These are phyloP conservation scores for Euphydryas editha DNA, from an alignment of 2,888 invertebrate species.

Conservation along the genomic window DNA sequence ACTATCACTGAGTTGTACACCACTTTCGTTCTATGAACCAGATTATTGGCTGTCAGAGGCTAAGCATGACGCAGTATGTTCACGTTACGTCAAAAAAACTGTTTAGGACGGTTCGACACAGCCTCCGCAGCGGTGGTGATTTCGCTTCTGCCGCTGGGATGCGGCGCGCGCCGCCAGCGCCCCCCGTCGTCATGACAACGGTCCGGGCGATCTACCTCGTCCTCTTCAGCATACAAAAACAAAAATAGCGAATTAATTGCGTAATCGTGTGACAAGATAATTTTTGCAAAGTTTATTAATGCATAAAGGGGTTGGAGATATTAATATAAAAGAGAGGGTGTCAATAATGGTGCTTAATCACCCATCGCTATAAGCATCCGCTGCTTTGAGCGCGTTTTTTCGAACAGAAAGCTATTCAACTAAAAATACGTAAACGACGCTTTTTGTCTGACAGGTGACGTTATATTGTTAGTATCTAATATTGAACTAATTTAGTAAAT, in stretches of 20 bases:
- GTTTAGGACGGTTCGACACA: conserved; percentile 62
- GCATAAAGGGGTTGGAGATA: conserved; percentile 55
- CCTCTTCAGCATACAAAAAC: conserved; percentile 73
- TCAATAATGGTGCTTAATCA: not conserved
- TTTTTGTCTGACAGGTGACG: too few relatives aligned
- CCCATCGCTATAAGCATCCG: not conserved
- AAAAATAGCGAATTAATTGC: conserved; percentile 82
- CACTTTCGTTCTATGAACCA: conserved; percentile 51
- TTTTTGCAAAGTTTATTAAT: conserved; percentile 51
- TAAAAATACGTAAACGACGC: too few relatives aligned
- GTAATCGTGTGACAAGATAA: conserved; percentile 73
- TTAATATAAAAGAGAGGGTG: conserved; percentile 8
- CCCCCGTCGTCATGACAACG: conserved; percentile 73
- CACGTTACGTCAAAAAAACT: conserved; percentile 63
- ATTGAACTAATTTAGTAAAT: too few relatives aligned
- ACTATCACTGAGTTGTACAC: conserved; percentile 47
- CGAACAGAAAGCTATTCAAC: too few relatives aligned
- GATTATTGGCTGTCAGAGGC: conserved; percentile 52
- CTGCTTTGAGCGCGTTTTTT: not conserved
- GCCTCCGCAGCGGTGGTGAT: conserved; percentile 68
- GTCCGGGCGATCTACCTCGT: conserved; percentile 76
- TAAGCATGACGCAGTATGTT: conserved; percentile 61
- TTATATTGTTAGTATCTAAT: too few relatives aligned
- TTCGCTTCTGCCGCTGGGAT: conserved; percentile 70
- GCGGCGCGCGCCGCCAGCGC: conserved; percentile 80